Conservation (phyloP, 1,140 invertebrate genomes). For the Drosophila parvula region DNA sequence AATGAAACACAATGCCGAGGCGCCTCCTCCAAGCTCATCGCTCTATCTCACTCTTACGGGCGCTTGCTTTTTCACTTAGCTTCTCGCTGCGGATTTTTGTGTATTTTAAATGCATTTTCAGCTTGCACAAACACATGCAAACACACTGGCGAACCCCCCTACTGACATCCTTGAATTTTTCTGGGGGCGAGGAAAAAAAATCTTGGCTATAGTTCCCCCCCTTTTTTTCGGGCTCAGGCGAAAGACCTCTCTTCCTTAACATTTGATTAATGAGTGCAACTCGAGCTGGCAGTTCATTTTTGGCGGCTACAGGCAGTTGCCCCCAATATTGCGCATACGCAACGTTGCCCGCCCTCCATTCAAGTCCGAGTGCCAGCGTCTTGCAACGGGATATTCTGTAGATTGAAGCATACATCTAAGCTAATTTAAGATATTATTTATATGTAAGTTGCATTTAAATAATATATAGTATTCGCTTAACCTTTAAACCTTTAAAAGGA, state of each 20-base stretch:
- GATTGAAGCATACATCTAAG: not conserved
- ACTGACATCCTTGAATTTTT: slow-evolving; percentile 49
- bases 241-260: slow-evolving; percentile 68
- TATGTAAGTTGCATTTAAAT: not conserved
- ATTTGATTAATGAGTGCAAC: slow-evolving; percentile 78
- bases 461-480: slow-evolving; percentile 11
- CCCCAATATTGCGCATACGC: slow-evolving; percentile 74
- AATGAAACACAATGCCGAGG: slow-evolving; percentile 78
- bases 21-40: slow-evolving; percentile 60
- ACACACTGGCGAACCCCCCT: not conserved
- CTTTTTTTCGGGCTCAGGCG: slow-evolving; percentile 16
- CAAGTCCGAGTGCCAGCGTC: slow-evolving; percentile 34
- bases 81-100: slow-evolving; percentile 74
- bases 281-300: slow-evolving; percentile 73
- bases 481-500: slow-evolving; percentile 1
- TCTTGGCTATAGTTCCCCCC: slow-evolving; percentile 44
- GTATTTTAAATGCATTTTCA: slow-evolving; percentile 82
- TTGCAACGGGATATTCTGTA: not conserved
- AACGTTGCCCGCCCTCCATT: slow-evolving; percentile 29
- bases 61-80: slow-evolving; percentile 74
- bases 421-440: not conserved
- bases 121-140: slow-evolving; percentile 48
- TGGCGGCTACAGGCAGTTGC: slow-evolving; percentile 49
- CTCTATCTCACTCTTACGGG: slow-evolving; percentile 10
- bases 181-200: slow-evolving; percentile 43